Percentiles rank a stretch among this genome's conserved stretches.
Conservation (phyloP, 2,888 invertebrate species). For the Ornithoptera alexandrae region DNA sequence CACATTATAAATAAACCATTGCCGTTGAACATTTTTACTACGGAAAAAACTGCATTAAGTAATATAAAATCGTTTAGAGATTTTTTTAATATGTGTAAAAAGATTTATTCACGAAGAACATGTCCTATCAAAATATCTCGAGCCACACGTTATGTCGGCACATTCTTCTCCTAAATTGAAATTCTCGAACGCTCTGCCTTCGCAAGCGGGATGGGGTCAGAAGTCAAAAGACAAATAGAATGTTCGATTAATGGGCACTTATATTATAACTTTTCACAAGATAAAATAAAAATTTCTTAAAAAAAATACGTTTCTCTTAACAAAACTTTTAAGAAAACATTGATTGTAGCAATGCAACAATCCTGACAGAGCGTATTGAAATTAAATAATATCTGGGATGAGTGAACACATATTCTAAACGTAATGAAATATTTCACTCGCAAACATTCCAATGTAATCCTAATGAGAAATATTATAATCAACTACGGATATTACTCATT, state of each 20-base stretch:
- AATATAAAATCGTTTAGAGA: conserved; percentile 63
- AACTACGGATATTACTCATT: no score
- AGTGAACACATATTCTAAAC: no score
- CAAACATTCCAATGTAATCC: no score
- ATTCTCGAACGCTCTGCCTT: conserved; percentile 77
- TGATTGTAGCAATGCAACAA: no score
- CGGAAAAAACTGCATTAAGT: conserved; percentile 53
- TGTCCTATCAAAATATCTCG: conserved; percentile 81
- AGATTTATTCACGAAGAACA: conserved; percentile 79
- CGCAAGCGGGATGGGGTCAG: conserved; percentile 68
- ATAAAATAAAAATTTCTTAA: conserved; percentile 31
- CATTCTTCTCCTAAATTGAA: conserved; percentile 82
- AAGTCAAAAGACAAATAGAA: conserved; percentile 78
- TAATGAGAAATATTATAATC: no score
- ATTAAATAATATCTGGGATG: no score
- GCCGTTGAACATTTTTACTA: neutral
- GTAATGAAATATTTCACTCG: no score
- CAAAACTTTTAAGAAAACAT: no score
- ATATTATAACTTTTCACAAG: conserved; percentile 55
- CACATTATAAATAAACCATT: neutral
- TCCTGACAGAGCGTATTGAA: no score
- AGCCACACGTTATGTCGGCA: conserved; percentile 80
- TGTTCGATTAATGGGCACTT: conserved; percentile 75
- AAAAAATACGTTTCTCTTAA: conserved; percentile 15
- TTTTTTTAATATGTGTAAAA: conserved; percentile 74